Base-by-base conservation (phyloP, 2,113 vertebrate genomes). In the Oreochromis spilurus region DNA sequence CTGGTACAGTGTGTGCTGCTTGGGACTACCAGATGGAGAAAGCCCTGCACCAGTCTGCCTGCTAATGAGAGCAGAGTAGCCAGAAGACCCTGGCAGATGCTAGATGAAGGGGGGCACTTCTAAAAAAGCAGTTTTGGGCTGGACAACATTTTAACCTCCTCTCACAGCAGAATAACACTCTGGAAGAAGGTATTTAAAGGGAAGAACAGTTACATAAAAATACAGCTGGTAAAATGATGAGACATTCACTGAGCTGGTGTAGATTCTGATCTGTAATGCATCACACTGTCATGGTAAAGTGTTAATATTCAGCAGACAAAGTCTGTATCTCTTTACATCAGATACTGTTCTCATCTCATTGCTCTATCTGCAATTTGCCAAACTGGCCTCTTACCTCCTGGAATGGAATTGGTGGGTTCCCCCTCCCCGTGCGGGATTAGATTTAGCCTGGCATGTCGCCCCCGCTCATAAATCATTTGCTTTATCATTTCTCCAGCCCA, bases 381-480 rank as follows among this genome's bases (percentile, higher is more conserved):
- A 88, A 89, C 88, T 89, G 78, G 79, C 86, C 82, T 87, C 43
- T 86, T 82, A 26, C 83, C 83, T 79, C 72, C 77, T 26, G 83
- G 72, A 70, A 87, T 82, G 75, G 54, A 84, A 55, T 43, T 26
- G 6, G 67, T 52, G 79, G 58, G 50, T 31, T 2, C 48, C 50
- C 78, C 82, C 26, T 54, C 26, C 13, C 17, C 38, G 6, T 79
- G 79, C 29, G 9, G 84, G 82, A 92, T 93, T 85, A 89, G 62
- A 88, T 94, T 94, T 87, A 92, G 82, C 82, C 84, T 77, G 79
- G 50, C 88, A 60, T 84, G 80, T 84, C 10, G 50, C 84, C 81
- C 58, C 55, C 2, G 3, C 87, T 90, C 92, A 94, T 95, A 95
- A 95, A 96, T 95, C 93, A 95, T 84, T 80, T 8, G 53, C 85